Conservation (phyloP, 2,797 vertebrate genomes). For the Yasuhikotakia modesta region DNA sequence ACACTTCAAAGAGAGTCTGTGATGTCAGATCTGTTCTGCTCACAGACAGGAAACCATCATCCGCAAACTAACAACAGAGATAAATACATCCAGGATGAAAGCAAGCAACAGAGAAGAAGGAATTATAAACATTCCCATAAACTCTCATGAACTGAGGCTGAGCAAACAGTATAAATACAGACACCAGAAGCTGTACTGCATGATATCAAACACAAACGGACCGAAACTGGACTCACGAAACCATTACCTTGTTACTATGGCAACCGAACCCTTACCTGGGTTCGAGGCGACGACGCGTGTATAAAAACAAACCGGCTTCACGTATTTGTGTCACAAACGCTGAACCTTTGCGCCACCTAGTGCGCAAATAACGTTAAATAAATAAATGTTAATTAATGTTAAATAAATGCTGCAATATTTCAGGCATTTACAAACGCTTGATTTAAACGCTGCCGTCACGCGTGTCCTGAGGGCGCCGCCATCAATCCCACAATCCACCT, state of each 20-base stretch:
- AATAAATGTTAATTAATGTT: not conserved
- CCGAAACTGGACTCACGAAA: no score
- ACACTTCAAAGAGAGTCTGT: slow-evolving; percentile 14
- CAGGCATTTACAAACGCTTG: no score
- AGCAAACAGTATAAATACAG: not conserved
- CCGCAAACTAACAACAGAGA: not conserved
- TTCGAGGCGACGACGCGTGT: not conserved
- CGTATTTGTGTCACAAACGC: not conserved
- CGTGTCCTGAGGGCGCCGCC: no score
- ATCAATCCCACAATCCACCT: no score
- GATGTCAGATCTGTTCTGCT: slow-evolving; percentile 6
- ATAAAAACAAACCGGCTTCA: not conserved
- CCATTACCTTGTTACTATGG: no score
- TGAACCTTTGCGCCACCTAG: not conserved
- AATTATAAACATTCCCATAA: not conserved
- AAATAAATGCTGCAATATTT: not conserved
- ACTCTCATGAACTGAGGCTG: not conserved
- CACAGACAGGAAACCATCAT: not conserved
- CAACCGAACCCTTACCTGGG: no score
- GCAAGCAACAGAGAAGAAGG: not conserved
- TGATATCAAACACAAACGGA: no score
- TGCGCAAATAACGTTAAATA: not conserved
- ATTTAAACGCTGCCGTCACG: no score
- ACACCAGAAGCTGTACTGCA: not conserved
- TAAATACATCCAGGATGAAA: not conserved